Evolutionary conservation across 2,113 vertebrate species (phyloP), one percentile per base, ranked within the genome.

Genomic region (Hyperopisus bebe): DNA sequence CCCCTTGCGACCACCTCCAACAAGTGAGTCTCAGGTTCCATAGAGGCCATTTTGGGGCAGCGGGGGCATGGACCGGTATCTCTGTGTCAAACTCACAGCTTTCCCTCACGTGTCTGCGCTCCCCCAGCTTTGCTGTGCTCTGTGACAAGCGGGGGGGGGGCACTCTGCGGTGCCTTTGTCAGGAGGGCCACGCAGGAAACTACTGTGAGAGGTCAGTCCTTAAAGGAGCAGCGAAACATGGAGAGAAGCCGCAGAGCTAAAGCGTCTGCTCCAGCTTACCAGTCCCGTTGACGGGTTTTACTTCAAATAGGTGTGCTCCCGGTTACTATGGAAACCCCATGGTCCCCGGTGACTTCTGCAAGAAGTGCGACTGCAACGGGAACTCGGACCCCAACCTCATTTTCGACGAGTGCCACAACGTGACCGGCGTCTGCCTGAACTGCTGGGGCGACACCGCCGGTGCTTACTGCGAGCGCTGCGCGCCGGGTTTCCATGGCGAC

Each of bases 321-420:
- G 98, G 98, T 95, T 98, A 97, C 95, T 99, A 98, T 92, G 98
- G 98, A 90, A 99, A 98, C 95, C 98, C 98, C 1, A 95, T 97
- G 93, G 91, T 92, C 2, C 92, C 96, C 5, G 98, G 97, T 91
- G 96, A 95, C 90, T 96, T 95, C 91, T 99, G 98, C 89, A 97
- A 95, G 94, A 97, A 97, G 94, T 99, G 98, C 8, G 96, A 99
- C 93, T 99, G 98, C 93, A 99, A 97, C 10, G 97, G 97, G 80
- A 99, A 99, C 94, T 97, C 98, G 0, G 98, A 99, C 93, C 98
- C 98, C 53, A 99, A 99, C 93, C 92, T 99, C 90, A 98, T 99
- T 92, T 97, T 99, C 93, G 98, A 96, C 48, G 97, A 99, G 90
- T 99, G 98, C 77, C 97, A 99, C 94, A 98, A 99, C 88, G 92